Evolutionary conservation across 2,888 invertebrate genomes (phyloP).

Genomic region (Lingula anatina): DNA sequence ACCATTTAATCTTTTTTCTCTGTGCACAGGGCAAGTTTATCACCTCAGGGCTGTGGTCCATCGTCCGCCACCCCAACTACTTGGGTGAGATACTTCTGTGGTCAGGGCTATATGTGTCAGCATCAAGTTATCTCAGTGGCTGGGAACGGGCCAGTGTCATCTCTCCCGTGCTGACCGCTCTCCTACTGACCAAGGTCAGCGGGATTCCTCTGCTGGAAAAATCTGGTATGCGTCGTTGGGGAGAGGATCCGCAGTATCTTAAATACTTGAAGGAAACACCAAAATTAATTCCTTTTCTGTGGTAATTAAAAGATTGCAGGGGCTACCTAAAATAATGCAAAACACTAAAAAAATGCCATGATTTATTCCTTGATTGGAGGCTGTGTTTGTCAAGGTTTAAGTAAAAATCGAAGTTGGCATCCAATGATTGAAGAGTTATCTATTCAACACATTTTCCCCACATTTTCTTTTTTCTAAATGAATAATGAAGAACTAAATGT

Average conservation of each 20-base stretch:
- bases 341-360: no score
- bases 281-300: no score
- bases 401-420: no score
- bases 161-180: constrained; percentile 45
- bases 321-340: no score
- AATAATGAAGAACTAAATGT: no score
- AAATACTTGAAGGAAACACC: constrained; percentile 47
- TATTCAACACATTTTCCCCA: no score
- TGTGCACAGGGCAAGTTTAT: constrained; percentile 44
- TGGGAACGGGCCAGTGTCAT: constrained; percentile 30
- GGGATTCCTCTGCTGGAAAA: constrained; percentile 50
- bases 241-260: constrained; percentile 36
- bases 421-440: no score
- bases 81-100: constrained; percentile 49
- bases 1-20: no score
- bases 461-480: no score
- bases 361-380: no score
- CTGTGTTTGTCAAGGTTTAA: no score
- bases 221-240: constrained; percentile 43
- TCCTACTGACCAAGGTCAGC: constrained; percentile 46
- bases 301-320: no score
- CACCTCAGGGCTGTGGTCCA: constrained; percentile 39
- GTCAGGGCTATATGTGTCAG: constrained; percentile 37
- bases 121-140: constrained; percentile 26
- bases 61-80: constrained; percentile 47